phyloP scores from a whole-genome alignment of 2,888 invertebrate species.

The Zootermopsis nevadensis region DNA sequence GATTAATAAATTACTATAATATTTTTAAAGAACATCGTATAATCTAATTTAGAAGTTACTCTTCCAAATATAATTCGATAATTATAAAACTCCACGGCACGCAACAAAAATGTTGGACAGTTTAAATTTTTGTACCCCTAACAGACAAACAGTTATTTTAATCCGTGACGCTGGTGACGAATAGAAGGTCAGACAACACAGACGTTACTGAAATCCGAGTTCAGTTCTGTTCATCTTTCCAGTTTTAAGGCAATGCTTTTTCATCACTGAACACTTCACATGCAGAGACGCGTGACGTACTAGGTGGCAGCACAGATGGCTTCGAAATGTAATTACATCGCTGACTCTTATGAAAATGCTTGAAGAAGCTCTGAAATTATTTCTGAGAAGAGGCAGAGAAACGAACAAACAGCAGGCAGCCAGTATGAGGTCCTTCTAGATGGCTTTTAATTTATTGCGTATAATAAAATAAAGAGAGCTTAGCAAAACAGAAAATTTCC shows the following conservation, averaged over 20 bases:
- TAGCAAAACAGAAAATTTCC: too few relatives aligned
- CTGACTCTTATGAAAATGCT: not conserved
- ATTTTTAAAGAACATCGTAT: too few relatives aligned
- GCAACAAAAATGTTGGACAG: too few relatives aligned
- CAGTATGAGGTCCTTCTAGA: not conserved
- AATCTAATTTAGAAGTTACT: too few relatives aligned
- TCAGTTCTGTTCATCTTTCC: not conserved
- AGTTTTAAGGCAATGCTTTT: not conserved
- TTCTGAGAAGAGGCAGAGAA: not conserved
- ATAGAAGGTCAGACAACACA: not conserved
- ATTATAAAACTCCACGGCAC: too few relatives aligned
- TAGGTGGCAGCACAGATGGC: not conserved
- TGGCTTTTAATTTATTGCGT: too few relatives aligned
- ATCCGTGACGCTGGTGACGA: too few relatives aligned
- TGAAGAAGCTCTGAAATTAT: constrained; percentile 1
- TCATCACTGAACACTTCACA: not conserved
- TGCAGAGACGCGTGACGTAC: not conserved
- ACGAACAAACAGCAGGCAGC: not conserved
- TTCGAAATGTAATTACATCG: not conserved
- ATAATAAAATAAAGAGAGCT: too few relatives aligned
- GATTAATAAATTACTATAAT: too few relatives aligned
- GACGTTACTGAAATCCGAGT: not conserved
- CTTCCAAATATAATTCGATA: too few relatives aligned
- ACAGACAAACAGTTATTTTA: too few relatives aligned
- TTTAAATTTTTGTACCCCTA: too few relatives aligned